These are phyloP conservation scores for Bovichtus variegatus DNA, from an alignment of 2,797 vertebrate species.

Conservation along the genomic window DNA sequence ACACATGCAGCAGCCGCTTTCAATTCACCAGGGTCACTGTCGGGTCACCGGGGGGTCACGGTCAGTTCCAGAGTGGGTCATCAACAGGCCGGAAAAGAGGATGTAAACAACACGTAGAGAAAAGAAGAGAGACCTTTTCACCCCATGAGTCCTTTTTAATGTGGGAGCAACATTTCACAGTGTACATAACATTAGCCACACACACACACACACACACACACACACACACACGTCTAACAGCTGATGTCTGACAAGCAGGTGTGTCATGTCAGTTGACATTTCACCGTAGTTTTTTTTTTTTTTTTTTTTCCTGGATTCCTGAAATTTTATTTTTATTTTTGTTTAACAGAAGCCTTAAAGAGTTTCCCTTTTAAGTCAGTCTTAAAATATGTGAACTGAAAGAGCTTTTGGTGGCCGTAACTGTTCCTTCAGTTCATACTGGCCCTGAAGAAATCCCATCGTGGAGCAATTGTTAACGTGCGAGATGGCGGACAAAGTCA, in stretches of 20 bases:
- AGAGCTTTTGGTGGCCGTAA: not conserved
- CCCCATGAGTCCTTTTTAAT: constrained; percentile 23
- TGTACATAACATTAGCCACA: constrained; percentile 32
- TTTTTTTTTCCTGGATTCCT: not conserved
- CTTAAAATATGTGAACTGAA: not conserved
- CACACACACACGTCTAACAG: not conserved
- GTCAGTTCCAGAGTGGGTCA: constrained; percentile 32
- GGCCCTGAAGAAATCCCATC: not conserved
- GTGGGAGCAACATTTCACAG: constrained; percentile 46
- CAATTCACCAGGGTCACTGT: constrained; percentile 33
- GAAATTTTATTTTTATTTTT: not conserved
- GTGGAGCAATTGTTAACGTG: not conserved
- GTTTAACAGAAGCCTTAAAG: not conserved
- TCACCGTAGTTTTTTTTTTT: not conserved
- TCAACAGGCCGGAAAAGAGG: constrained; percentile 44
- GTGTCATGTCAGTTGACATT: not conserved
- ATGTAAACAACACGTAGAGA: constrained; percentile 56
- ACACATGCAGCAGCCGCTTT: constrained; percentile 48
- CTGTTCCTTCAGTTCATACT: not conserved
- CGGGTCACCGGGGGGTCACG: constrained; percentile 33
- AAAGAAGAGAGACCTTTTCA: constrained; percentile 20
- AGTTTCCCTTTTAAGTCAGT: not conserved
- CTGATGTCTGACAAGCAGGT: constrained; percentile 10
- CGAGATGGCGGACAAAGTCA: not conserved
- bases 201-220: constrained; percentile 17